Conservation (phyloP, 2,888 invertebrate genomes). For the Lasioglossum zephyrum region DNA sequence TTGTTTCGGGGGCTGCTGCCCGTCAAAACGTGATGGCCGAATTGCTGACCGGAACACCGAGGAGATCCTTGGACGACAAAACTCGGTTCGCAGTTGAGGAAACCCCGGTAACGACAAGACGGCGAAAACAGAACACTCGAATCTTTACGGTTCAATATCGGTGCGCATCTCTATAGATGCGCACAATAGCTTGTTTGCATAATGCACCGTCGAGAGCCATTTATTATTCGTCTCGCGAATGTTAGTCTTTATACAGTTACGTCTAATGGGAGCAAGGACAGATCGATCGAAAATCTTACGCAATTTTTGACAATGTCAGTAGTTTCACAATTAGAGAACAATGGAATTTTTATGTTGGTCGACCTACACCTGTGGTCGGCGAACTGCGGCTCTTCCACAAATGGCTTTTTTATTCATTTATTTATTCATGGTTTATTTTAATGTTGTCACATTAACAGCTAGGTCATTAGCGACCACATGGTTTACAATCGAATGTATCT, state of each 20-base stretch:
- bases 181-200: neutral
- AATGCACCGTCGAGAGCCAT: neutral
- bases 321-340: neutral
- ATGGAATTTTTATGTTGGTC: neutral
- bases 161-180: neutral
- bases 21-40: slow-evolving; percentile 35
- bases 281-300: neutral
- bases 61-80: neutral
- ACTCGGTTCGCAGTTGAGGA: neutral
- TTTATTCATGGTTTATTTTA: no score
- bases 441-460: no score
- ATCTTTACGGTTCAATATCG: neutral
- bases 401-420: no score
- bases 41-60: slow-evolving; percentile 28
- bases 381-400: no score
- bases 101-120: neutral
- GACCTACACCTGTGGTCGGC: neutral
- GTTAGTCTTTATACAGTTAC: neutral
- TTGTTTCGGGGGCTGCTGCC: slow-evolving; percentile 30
- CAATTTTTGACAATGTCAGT: neutral
- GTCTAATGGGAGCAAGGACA: neutral
- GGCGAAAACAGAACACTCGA: neutral
- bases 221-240: neutral
- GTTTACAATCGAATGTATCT: no score
- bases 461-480: no score